These are phyloP conservation scores for Proterorhinus semilunaris DNA, from an alignment of 2,113 vertebrate genomes.

Conservation along the genomic window DNA sequence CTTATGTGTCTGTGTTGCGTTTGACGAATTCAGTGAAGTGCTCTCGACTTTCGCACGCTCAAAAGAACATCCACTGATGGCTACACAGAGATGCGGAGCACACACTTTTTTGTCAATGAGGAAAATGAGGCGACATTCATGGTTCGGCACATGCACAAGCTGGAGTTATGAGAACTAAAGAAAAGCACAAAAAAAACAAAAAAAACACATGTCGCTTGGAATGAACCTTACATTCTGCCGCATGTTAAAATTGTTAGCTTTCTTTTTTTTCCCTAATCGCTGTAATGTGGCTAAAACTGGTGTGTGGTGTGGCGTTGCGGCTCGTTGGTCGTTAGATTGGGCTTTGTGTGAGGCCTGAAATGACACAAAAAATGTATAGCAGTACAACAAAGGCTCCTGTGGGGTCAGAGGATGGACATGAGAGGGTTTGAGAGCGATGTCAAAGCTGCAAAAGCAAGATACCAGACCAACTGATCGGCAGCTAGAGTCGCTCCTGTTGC, in stretches of 20 bases:
- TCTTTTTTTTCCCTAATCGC: neutral
- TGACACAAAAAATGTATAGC: slow-evolving; percentile 48
- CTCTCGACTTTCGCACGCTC: slow-evolving; percentile 29
- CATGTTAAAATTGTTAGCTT: neutral
- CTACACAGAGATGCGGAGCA: slow-evolving; percentile 49
- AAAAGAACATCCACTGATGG: slow-evolving; percentile 42
- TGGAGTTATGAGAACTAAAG: slow-evolving; percentile 42
- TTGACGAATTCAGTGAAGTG: slow-evolving; percentile 33
- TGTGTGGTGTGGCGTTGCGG: slow-evolving; percentile 4
- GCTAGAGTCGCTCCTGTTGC: neutral
- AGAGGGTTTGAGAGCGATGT: slow-evolving; percentile 38
- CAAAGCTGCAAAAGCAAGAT: slow-evolving; percentile 10
- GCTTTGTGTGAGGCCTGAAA: slow-evolving; percentile 46
- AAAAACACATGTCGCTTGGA: slow-evolving; percentile 30
- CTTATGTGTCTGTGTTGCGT: slow-evolving; percentile 30
- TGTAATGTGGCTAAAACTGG: neutral
- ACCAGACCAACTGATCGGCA: neutral
- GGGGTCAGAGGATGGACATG: slow-evolving; percentile 51
- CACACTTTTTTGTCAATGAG: slow-evolving; percentile 51
- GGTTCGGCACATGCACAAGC: slow-evolving; percentile 61
- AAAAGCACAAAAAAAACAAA: slow-evolving; percentile 7
- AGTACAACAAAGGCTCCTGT: slow-evolving; percentile 67
- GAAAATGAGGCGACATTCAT: slow-evolving; percentile 59
- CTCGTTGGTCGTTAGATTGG: slow-evolving; percentile 41
- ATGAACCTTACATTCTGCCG: slow-evolving; percentile 22